Evolutionary conservation across 2,113 vertebrate genomes (phyloP).

Genomic region (Lophochroa leadbeateri): DNA sequence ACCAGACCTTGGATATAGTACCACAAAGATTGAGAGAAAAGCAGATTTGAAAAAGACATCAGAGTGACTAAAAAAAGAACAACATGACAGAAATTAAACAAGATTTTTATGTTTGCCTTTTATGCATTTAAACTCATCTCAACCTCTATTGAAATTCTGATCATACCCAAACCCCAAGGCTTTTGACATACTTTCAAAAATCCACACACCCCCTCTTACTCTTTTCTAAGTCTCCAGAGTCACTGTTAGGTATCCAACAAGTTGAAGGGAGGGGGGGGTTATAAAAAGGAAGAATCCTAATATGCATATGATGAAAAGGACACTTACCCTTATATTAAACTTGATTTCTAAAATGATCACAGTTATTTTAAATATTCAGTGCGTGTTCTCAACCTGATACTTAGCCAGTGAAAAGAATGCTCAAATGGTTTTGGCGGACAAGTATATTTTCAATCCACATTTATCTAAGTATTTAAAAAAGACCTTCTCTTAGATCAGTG

Average conservation of each 20-base stretch:
- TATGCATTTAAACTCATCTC: slow-evolving; percentile 84
- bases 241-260: slow-evolving; percentile 78
- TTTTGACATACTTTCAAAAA: slow-evolving; percentile 92
- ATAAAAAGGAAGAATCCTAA: slow-evolving; percentile 28
- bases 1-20: slow-evolving; percentile 58
- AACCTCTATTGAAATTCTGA: slow-evolving; percentile 87
- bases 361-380: slow-evolving; percentile 40
- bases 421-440: background rate
- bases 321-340: slow-evolving; percentile 4
- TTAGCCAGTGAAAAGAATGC: background rate
- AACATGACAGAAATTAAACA: slow-evolving; percentile 90
- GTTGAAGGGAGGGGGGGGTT: background rate
- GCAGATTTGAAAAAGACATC: slow-evolving; percentile 85
- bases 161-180: slow-evolving; percentile 88
- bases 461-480: background rate
- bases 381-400: background rate
- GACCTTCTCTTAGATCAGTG: slow-evolving; percentile 49
- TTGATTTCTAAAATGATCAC: background rate
- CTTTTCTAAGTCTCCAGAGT: slow-evolving; percentile 82
- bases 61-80: slow-evolving; percentile 79
- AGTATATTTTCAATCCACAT: slow-evolving; percentile 32
- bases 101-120: slow-evolving; percentile 84
- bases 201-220: slow-evolving; percentile 81
- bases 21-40: slow-evolving; percentile 76
- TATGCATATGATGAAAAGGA: slow-evolving; percentile 43